phyloP scores from a whole-genome alignment of 2,888 invertebrate genomes.

The Flexamia atlantica region DNA sequence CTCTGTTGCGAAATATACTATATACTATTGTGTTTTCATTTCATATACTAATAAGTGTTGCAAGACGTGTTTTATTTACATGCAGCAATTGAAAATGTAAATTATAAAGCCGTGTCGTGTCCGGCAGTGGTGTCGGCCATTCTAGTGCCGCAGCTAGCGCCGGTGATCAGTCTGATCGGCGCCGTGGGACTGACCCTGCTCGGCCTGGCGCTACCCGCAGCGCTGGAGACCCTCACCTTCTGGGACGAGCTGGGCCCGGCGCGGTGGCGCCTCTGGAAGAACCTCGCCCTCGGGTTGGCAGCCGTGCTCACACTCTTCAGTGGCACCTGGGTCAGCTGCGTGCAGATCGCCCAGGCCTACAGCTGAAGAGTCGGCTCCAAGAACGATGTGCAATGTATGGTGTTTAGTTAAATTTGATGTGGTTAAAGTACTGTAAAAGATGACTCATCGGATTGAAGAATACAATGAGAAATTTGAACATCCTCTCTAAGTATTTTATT shows the following conservation, averaged over 20 bases:
- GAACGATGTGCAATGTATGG: too few species aligned
- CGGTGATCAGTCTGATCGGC: constrained; percentile 93
- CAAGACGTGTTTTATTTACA: too few species aligned
- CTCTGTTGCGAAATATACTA: too few species aligned
- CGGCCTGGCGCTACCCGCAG: constrained; percentile 86
- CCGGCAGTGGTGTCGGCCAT: constrained; percentile 81
- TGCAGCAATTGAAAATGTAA: too few species aligned
- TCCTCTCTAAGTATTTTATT: too few species aligned
- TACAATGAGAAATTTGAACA: too few species aligned
- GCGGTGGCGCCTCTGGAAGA: constrained; percentile 75
- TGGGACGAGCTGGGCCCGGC: constrained; percentile 76
- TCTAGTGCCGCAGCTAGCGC: constrained; percentile 88
- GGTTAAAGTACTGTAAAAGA: too few species aligned
- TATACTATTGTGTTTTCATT: too few species aligned
- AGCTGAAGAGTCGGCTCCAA: constrained; percentile 23
- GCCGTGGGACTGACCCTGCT: constrained; percentile 83
- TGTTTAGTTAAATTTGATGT: too few species aligned
- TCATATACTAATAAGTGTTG: too few species aligned
- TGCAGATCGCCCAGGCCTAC: constrained; percentile 71
- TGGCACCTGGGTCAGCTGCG: constrained; percentile 77
- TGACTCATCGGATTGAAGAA: too few species aligned
- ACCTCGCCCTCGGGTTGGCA: constrained; percentile 78
- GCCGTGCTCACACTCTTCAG: constrained; percentile 83
- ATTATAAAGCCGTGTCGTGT: too few species aligned
- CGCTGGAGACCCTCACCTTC: constrained; percentile 81